Evolutionary conservation across 2,797 vertebrate genomes (phyloP), one percentile per base, ranked within the genome.

Genomic region (Chrosomus eos): DNA sequence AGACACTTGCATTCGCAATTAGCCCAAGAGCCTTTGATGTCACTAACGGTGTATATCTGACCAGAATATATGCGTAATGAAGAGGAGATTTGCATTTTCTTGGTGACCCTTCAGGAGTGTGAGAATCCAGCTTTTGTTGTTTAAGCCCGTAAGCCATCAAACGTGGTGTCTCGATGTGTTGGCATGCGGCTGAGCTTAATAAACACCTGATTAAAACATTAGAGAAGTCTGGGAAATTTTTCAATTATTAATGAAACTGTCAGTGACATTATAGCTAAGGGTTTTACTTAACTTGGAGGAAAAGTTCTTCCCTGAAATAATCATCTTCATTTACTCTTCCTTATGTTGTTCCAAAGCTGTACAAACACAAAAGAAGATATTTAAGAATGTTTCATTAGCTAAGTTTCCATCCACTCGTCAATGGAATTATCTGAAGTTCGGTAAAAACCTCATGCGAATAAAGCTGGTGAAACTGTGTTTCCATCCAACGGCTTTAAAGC

Each of bases 1-100:
- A 71, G 21, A 76, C 7, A 4, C 60, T 75, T 81, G 62, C 9
- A 18, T 80, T 45, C 58, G 43, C 79, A 53, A 83, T 81, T 80
- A 53, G 45, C 43, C 38, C 36, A 10, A 58, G 51, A 68, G 5
- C 0, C 36, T 76, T 81, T 60, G 72, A 70, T 76, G 62, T 60
- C 11, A 68, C 16, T 48, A 31, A 60, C 8, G 0, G 11, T 45
- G 26, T 71, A 21, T 62, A 55, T 66, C 53, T 62, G 26, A 80
- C 60, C 62, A 71, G 67, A 81, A 75, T 76, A 75, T 51, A 68
- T 81, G 55, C 38, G 36, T 58, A 26, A 66, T 3, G 7, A 58
- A 77, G 6, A 31, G 36, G 36, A 23, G 67, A 77, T 31, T 33
- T 62, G 31, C 13, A 36, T 28, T 45, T 64, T 28, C 73, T 6